phyloP scores from a whole-genome alignment of 2,888 invertebrate species.

The Brachynemurus nebulosus region DNA sequence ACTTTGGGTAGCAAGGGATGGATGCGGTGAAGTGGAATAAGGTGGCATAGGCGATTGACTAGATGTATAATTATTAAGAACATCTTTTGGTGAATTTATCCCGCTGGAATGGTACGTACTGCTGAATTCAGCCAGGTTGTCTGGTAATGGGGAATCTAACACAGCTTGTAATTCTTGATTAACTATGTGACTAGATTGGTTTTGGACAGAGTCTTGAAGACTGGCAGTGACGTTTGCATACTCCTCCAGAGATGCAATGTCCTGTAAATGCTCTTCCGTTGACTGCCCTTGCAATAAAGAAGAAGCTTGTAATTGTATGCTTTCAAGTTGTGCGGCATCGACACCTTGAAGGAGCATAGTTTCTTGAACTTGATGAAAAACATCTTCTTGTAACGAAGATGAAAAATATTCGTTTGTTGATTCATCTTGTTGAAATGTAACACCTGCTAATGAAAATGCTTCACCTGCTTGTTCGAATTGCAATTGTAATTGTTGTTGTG shows the following conservation, averaged over 20 bases:
- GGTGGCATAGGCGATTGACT: conserved; percentile 32
- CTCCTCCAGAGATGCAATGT: conserved; percentile 45
- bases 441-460: conserved; percentile 45
- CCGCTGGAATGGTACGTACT: conserved; percentile 55
- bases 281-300: conserved; percentile 44
- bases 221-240: conserved; percentile 44
- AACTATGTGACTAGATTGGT: conserved; percentile 37
- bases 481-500: conserved; percentile 22
- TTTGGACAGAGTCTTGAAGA: conserved; percentile 39
- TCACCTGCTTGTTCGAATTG: conserved; percentile 44
- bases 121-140: conserved; percentile 69
- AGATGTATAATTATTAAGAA: conserved; percentile 21
- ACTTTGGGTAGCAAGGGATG: conserved; percentile 39
- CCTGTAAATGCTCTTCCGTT: conserved; percentile 47
- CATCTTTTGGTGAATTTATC: conserved; percentile 31
- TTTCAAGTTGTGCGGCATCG: conserved; percentile 41
- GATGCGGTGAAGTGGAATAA: conserved; percentile 17
- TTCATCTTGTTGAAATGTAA: conserved; percentile 48
- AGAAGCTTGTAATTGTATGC: conserved; percentile 32
- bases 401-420: conserved; percentile 41
- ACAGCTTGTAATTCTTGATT: conserved; percentile 64
- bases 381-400: conserved; percentile 58
- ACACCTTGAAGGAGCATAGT: conserved; percentile 53
- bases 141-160: conserved; percentile 62
- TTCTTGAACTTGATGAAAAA: conserved; percentile 58